Conservation (phyloP, 2,113 vertebrate genomes). For the Echinops telfairi region DNA sequence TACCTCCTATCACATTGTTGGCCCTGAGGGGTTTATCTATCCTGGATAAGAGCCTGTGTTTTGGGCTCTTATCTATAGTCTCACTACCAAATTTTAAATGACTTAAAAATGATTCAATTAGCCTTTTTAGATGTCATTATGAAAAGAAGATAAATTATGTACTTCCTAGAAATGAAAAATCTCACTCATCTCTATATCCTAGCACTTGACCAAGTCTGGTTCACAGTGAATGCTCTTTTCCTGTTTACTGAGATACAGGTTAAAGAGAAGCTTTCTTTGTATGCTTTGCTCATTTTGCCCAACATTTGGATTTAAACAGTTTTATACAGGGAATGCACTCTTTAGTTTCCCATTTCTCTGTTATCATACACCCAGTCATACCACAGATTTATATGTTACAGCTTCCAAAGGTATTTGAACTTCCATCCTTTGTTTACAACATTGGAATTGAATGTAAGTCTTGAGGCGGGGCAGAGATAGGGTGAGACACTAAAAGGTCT, state of each 20-base stretch:
- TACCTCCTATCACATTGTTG: too few species aligned
- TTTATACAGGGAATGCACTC: neutral
- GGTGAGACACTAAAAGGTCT: conserved; percentile 10
- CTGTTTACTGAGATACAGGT: neutral
- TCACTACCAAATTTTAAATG: neutral
- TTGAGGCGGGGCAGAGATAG: neutral
- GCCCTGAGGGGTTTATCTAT: too few species aligned
- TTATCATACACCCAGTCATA: neutral
- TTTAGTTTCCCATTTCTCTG: conserved; percentile 35
- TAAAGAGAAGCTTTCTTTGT: conserved; percentile 38
- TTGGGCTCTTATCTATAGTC: too few species aligned
- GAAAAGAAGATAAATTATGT: neutral
- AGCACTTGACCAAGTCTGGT: neutral
- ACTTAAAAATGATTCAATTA: conserved; percentile 22
- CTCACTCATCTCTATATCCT: neutral
- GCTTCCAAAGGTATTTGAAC: conserved; percentile 10
- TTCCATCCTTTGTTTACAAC: conserved; percentile 14
- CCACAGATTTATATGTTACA: conserved; percentile 22
- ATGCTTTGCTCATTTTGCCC: neutral
- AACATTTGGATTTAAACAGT: conserved; percentile 40
- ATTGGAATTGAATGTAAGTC: neutral
- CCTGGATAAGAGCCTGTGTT: too few species aligned
- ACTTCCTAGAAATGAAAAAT: conserved; percentile 36
- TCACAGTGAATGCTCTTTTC: neutral
- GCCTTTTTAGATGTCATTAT: conserved; percentile 38